Conservation (phyloP, 2,888 invertebrate genomes). For the Cheilosia pagana region DNA sequence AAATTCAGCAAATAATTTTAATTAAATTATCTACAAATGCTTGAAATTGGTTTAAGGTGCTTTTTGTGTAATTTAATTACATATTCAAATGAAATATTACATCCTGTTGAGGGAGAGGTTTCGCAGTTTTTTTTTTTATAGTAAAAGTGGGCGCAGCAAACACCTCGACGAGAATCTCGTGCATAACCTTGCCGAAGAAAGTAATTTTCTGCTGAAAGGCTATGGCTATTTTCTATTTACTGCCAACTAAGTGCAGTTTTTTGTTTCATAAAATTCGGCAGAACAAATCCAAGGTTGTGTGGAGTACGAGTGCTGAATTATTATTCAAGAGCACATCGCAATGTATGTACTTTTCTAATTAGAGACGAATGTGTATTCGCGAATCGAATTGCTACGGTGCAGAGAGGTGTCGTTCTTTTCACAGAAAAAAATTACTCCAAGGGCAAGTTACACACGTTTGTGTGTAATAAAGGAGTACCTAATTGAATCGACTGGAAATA, state of each 20-base stretch:
- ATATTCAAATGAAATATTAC: slow-evolving; percentile 27
- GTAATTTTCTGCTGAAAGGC: slow-evolving; percentile 4
- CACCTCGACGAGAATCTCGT: slow-evolving; percentile 59
- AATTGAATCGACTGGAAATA: slow-evolving; percentile 17
- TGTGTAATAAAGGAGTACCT: slow-evolving; percentile 6
- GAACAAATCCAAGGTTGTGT: slow-evolving; percentile 13
- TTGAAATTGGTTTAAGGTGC: slow-evolving; percentile 60
- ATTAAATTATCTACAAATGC: slow-evolving; percentile 55
- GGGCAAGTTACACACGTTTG: slow-evolving; percentile 16
- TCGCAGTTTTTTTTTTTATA: neutral
- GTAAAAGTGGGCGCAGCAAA: slow-evolving; percentile 37
- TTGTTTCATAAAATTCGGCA: slow-evolving; percentile 13
- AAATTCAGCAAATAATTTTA: slow-evolving; percentile 55
- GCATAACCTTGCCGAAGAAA: slow-evolving; percentile 68
- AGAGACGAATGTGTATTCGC: slow-evolving; percentile 15
- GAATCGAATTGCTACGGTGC: neutral
- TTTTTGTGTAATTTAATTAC: slow-evolving; percentile 70
- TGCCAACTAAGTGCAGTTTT: neutral
- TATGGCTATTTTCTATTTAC: neutral
- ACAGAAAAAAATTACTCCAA: slow-evolving; percentile 38
- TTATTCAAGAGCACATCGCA: slow-evolving; percentile 26
- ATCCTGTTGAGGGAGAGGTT: slow-evolving; percentile 4
- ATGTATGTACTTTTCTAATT: slow-evolving; percentile 24
- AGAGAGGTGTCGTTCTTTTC: neutral
- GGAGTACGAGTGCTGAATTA: neutral